Conservation (phyloP, 2,113 vertebrate species). For the Phocoena phocoena region DNA sequence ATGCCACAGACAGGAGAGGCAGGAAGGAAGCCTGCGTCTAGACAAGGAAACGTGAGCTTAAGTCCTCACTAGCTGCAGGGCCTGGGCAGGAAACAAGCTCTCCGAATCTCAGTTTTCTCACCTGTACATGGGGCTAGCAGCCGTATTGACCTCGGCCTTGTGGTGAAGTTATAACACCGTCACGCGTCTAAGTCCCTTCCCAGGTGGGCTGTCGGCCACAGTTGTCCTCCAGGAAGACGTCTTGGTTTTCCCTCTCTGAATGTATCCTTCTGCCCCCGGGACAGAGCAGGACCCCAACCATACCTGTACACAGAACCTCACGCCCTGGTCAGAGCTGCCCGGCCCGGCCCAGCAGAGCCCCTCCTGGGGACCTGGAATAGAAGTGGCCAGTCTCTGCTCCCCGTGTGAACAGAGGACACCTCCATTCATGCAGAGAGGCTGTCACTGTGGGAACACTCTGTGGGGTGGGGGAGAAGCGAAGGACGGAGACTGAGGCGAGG, state of each 20-base stretch:
- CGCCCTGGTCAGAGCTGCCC: not conserved
- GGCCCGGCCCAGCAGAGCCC: not conserved
- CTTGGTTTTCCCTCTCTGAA: not conserved
- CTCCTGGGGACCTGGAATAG: not conserved
- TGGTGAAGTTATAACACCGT: accelerated
- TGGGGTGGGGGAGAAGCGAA: accelerated
- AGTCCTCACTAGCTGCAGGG: accelerated
- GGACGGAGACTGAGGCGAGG: not conserved
- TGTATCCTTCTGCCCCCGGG: not conserved
- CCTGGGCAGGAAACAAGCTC: not conserved
- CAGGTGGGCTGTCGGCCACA: accelerated
- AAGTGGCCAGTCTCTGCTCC: accelerated
- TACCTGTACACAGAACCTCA: not conserved
- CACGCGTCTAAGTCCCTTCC: no score
- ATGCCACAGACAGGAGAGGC: accelerated
- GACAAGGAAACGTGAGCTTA: accelerated
- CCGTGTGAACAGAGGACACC: accelerated
- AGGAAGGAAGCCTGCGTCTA: not conserved
- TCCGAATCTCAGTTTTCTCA: not conserved
- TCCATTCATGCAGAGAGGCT: accelerated
- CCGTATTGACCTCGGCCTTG: not conserved
- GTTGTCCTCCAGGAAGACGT: not conserved
- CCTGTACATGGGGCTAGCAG: not conserved
- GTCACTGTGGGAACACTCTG: not conserved
- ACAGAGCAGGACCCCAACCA: not conserved